Percentiles rank a stretch among this genome's conserved stretches.
These are phyloP conservation scores for Drepana falcataria DNA, from an alignment of 2,888 invertebrate species.

Conservation along the genomic window DNA sequence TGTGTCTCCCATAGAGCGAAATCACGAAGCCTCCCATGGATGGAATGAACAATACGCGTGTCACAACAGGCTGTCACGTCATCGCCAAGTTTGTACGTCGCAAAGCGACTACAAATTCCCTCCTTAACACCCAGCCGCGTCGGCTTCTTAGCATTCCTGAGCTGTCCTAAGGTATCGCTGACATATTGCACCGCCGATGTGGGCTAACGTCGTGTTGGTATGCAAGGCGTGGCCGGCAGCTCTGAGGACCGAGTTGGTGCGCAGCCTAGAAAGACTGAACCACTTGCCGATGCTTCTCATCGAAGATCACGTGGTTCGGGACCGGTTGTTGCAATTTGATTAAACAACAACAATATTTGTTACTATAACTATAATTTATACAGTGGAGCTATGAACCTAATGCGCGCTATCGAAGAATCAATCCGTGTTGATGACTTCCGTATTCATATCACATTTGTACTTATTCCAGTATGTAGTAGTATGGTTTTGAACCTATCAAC, in stretches of 20 bases:
- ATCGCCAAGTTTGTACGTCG: background rate
- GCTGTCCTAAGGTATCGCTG: background rate
- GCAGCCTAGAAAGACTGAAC: background rate
- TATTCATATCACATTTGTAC: too few relatives aligned
- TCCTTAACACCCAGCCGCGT: background rate
- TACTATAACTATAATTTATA: too few relatives aligned
- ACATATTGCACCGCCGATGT: background rate
- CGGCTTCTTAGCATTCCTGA: slow-evolving; percentile 2
- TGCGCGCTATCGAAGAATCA: too few relatives aligned
- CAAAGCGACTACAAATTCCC: slow-evolving; percentile 6
- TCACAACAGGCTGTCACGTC: background rate
- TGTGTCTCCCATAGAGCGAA: too few relatives aligned
- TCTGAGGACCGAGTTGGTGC: background rate
- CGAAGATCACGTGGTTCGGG: background rate
- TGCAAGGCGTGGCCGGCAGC: slow-evolving; percentile 1
- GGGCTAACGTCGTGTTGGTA: slow-evolving; percentile 4
- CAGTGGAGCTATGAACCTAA: too few relatives aligned
- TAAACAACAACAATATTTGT: too few relatives aligned
- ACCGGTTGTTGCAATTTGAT: too few relatives aligned
- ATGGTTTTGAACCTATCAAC: too few relatives aligned
- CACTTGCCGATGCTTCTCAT: background rate
- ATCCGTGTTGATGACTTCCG: too few relatives aligned
- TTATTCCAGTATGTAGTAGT: too few relatives aligned
- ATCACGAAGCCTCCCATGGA: background rate
- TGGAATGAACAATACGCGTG: background rate